A percentile compares a stretch with the other conserved stretches of the same genome.
Evolutionary conservation across 2,888 invertebrate genomes (phyloP).

Genomic region (Ophion slaviceki): DNA sequence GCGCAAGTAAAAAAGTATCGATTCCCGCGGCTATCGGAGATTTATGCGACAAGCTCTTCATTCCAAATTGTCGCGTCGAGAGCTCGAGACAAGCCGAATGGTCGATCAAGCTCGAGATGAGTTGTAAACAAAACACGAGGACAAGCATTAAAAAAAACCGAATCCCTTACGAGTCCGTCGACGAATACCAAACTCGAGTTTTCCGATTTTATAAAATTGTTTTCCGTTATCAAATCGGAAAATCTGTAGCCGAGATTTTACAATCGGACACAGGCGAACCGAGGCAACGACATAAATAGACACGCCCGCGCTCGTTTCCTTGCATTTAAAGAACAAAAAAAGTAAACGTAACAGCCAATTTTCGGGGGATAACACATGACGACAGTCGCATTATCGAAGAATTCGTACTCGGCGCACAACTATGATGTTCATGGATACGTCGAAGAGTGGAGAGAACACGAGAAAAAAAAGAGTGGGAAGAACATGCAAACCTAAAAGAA

Average conservation of each 20-base stretch:
- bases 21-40: conserved; percentile 36
- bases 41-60: conserved; percentile 23
- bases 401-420: conserved; percentile 12
- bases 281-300: conserved; percentile 4
- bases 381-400: conserved; percentile 35
- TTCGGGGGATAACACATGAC: neutral
- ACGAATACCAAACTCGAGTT: conserved; percentile 29
- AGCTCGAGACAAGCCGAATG: neutral
- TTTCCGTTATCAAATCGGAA: conserved; percentile 38
- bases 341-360: conserved; percentile 2
- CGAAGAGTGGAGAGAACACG: neutral
- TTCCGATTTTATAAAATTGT: conserved; percentile 42
- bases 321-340: conserved; percentile 20
- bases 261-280: conserved; percentile 8
- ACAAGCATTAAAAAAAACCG: neutral
- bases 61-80: neutral
- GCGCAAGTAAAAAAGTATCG: conserved; percentile 29
- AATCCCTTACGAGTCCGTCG: conserved; percentile 6
- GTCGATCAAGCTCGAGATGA: neutral
- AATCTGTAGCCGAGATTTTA: conserved; percentile 22
- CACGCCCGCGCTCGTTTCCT: neutral
- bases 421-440: conserved; percentile 10
- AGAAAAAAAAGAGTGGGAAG: conserved; percentile 23
- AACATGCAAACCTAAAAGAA: conserved; percentile 44
- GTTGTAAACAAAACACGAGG: conserved; percentile 20